Conservation (phyloP, 2,797 vertebrate species). For the Sandelia bainsii region DNA sequence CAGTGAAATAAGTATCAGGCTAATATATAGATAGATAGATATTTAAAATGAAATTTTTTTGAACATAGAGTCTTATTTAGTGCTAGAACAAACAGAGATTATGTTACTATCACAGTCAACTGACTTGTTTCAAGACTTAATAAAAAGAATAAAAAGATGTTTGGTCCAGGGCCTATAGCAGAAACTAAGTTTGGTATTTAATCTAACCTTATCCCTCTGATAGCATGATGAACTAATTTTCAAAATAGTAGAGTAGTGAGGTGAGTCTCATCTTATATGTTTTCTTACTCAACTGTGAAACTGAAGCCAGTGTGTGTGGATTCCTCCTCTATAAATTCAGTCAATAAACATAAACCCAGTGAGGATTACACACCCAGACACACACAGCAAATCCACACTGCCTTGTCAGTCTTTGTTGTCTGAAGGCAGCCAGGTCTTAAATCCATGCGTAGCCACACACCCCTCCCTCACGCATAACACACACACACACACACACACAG, state of each 20-base stretch:
- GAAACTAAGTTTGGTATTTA: too few relatives aligned
- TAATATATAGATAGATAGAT: too few relatives aligned
- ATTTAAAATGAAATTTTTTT: too few relatives aligned
- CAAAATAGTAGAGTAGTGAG: not conserved
- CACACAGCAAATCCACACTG: slow-evolving; percentile 36
- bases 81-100: too few relatives aligned
- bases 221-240: too few relatives aligned
- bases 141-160: too few relatives aligned
- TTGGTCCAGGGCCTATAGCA: too few relatives aligned
- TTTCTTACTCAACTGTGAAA: not conserved
- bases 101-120: too few relatives aligned
- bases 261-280: not conserved
- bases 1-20: too few relatives aligned
- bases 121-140: too few relatives aligned
- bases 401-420: slow-evolving; percentile 63
- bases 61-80: too few relatives aligned
- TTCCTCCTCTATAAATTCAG: slow-evolving; percentile 9
- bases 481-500: not conserved
- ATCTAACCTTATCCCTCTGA: too few relatives aligned
- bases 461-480: not conserved
- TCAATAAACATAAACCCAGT: slow-evolving; percentile 35
- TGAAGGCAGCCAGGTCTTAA: slow-evolving; percentile 57
- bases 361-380: slow-evolving; percentile 55
- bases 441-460: slow-evolving; percentile 26
- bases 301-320: not conserved